Base-by-base conservation (phyloP, 2,888 invertebrate species). In the Drosophila merina region DNA sequence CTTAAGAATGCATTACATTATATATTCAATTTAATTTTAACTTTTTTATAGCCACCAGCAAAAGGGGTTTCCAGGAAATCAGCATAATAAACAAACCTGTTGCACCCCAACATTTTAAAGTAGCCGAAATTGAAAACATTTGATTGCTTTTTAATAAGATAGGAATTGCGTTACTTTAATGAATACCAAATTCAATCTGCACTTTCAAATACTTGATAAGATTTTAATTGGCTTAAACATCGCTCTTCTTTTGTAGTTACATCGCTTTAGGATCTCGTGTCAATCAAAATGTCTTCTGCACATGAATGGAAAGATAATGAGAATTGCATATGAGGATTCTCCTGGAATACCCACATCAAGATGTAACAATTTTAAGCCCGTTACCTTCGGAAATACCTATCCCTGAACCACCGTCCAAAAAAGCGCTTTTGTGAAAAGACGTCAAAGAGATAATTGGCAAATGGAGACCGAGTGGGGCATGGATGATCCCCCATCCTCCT, bases 401-500 rank as follows among this genome's bases (percentile, higher is more conserved):
- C 9, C 31, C 44, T 9, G 8, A 44, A 25, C 25, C 60, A 31
- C 25, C 60, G 31, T 59, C 60, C 36, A 54, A 26, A 5, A 36
- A 2, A 36, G n/a, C 6, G 36, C 36, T 36, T 36, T 36, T 12
- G 36, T 36, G 36, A 4, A 28, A 28, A 28, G 4, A 28, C 5
- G n/a, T 36, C 36, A 36, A 36, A 36, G 6, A 12, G 36, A 12
- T 20, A 20, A 36, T 5, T 12, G 1, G 7, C 2, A 3, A 45
- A 68, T 52, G 33, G 36, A 10, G 54, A 20, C 14, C 55, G 60
- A 12, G 4, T 76, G 49, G 62, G 47, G 40, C 12, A 26, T 54
- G 44, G 59, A 59, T 4, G 70, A 67, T 20, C 30, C 9, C 6
- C 28, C 54, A 4, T 26, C 54, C n/a, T 26, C 64, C 12, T 30